Percentiles rank a stretch among this genome's conserved stretches.
Evolutionary conservation across 2,113 vertebrate genomes (phyloP).

Genomic region (Raja brachyura): DNA sequence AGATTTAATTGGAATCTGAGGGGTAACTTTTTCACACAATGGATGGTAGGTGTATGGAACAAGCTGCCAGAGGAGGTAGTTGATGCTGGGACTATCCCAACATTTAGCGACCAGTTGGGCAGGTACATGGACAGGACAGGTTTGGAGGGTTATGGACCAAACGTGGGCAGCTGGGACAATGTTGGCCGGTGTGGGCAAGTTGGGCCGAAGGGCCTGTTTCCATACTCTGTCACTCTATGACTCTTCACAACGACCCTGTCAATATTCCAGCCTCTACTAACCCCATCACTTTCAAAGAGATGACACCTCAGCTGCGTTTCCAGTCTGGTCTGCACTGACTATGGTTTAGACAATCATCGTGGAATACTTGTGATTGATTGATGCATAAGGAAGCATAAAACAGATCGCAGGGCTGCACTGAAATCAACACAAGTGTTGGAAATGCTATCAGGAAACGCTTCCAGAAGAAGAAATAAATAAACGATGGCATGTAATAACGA

Average conservation of each 20-base stretch:
- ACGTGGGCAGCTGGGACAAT: no score
- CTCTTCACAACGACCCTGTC: neutral
- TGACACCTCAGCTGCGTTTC: neutral
- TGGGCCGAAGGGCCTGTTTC: no score
- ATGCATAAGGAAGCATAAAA: neutral
- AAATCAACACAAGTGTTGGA: neutral
- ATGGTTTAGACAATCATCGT: constrained; percentile 4
- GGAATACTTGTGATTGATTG: neutral
- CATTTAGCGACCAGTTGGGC: no score
- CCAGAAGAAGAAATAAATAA: neutral
- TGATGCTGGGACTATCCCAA: no score
- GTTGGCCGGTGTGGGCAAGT: no score
- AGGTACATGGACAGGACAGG: no score
- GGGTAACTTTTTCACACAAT: no score
- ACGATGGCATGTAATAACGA: neutral
- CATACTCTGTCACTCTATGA: no score
- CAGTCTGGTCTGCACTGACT: neutral
- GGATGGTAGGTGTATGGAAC: no score
- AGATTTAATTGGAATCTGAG: no score
- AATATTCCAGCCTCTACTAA: neutral
- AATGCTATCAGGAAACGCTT: neutral
- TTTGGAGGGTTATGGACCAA: no score
- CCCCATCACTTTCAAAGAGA: neutral
- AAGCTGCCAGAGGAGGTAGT: no score
- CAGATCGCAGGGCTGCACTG: neutral